Percentiles rank a stretch among this genome's conserved stretches.
Conservation (phyloP, 2,113 vertebrate genomes). For the Raja brachyura region DNA sequence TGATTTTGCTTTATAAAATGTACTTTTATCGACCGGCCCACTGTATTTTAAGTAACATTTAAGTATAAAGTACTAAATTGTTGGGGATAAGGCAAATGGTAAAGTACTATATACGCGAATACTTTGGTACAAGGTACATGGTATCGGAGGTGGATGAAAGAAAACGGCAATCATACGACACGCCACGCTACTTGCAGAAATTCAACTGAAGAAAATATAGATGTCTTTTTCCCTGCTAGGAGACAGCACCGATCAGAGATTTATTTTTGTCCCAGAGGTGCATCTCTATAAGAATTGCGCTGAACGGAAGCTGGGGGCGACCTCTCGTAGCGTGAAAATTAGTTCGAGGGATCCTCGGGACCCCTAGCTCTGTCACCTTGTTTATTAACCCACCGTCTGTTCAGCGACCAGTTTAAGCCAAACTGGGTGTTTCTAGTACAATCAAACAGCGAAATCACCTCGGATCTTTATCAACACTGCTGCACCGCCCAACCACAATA, state of each 20-base stretch:
- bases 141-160: neutral
- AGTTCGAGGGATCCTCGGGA: constrained; percentile 42
- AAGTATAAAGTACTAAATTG: neutral
- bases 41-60: neutral
- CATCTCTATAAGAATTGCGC: constrained; percentile 40
- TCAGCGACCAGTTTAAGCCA: constrained; percentile 7
- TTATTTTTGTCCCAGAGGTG: constrained; percentile 28
- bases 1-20: neutral
- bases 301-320: constrained; percentile 48
- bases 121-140: neutral
- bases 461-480: constrained; percentile 40
- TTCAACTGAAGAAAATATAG: neutral
- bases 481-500: constrained; percentile 39
- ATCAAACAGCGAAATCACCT: neutral
- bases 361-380: constrained; percentile 42
- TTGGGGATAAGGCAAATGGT: neutral
- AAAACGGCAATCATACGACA: neutral
- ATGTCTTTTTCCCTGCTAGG: neutral
- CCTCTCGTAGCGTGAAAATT: constrained; percentile 51
- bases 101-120: too few relatives aligned
- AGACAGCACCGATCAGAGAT: constrained; percentile 26
- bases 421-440: constrained; percentile 7
- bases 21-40: neutral
- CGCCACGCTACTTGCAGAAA: neutral
- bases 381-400: neutral